These are phyloP conservation scores for Drosophila fulvimacula DNA, from an alignment of 2,888 invertebrate genomes.

Conservation along the genomic window DNA sequence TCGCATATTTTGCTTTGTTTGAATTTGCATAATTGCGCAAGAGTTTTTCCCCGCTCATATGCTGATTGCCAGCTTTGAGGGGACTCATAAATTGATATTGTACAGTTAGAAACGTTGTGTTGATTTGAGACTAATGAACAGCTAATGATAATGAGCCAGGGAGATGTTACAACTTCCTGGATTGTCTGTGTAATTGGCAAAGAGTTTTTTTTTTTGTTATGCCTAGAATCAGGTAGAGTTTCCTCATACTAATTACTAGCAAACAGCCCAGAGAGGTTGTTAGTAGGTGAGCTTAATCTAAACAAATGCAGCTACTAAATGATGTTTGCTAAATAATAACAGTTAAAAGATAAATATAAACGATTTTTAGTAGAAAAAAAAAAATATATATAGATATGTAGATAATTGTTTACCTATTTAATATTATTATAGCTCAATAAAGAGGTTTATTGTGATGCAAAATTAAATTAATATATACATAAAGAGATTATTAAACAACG, in stretches of 20 bases:
- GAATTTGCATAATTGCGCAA: conserved; percentile 53
- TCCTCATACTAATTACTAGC: not conserved
- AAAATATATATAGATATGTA: too few relatives aligned
- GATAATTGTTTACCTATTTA: not conserved
- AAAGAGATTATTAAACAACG: not conserved
- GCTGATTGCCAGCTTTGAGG: conserved; percentile 23
- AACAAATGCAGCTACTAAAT: not conserved
- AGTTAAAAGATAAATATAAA: not conserved
- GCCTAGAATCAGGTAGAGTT: not conserved
- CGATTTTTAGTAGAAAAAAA: not conserved
- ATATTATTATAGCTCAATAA: not conserved
- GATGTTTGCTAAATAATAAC: not conserved
- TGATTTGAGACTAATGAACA: conserved; percentile 36
- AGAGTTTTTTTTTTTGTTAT: not conserved
- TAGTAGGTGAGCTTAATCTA: not conserved
- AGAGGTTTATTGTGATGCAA: not conserved
- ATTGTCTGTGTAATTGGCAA: conserved; percentile 1
- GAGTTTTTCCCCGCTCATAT: conserved; percentile 7
- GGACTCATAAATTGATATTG: conserved; percentile 4
- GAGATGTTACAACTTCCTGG: conserved; percentile 2
- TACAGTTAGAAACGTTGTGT: conserved; percentile 33
- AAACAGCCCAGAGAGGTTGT: not conserved
- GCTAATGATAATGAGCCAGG: conserved; percentile 27
- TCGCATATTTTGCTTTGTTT: conserved; percentile 21
- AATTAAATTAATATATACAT: not conserved